Conservation (phyloP, 37 sponge, comb jelly and placozoan species). For the Crambe crambe region DNA sequence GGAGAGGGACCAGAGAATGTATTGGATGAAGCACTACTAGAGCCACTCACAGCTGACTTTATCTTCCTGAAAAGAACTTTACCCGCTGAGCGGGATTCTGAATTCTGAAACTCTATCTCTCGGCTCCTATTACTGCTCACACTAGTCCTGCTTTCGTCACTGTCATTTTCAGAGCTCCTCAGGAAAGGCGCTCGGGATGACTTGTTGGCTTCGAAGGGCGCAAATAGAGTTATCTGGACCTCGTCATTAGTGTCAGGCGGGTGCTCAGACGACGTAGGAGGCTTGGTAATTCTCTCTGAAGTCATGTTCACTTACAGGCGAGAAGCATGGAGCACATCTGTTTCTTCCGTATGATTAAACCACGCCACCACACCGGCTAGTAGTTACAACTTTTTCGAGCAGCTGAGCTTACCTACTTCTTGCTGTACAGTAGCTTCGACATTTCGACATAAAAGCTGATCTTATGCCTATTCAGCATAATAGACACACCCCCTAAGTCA, state of each 20-base stretch:
- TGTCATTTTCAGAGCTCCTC: background rate
- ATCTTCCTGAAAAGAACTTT: background rate
- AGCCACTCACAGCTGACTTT: background rate
- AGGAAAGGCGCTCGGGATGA: background rate
- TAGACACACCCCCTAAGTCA: too few relatives aligned
- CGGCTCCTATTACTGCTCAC: background rate
- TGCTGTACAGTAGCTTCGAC: too few relatives aligned
- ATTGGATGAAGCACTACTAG: background rate
- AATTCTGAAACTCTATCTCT: background rate
- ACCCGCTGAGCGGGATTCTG: background rate
- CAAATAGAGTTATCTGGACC: constrained; percentile 11
- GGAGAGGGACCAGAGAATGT: background rate
- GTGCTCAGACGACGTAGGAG: too few relatives aligned
- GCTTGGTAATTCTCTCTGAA: too few relatives aligned
- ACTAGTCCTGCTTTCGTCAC: background rate
- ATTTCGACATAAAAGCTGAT: too few relatives aligned
- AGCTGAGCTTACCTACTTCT: too few relatives aligned
- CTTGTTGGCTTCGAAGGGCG: constrained; percentile 24
- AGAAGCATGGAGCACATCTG: too few relatives aligned
- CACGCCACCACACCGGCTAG: too few relatives aligned
- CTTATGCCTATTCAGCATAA: too few relatives aligned
- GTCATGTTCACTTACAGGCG: too few relatives aligned
- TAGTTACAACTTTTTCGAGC: too few relatives aligned
- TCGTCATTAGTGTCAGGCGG: background rate
- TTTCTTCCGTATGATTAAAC: too few relatives aligned